phyloP scores from a whole-genome alignment of 2,113 vertebrate species.

The Brachyhypopomus occidentalis region DNA sequence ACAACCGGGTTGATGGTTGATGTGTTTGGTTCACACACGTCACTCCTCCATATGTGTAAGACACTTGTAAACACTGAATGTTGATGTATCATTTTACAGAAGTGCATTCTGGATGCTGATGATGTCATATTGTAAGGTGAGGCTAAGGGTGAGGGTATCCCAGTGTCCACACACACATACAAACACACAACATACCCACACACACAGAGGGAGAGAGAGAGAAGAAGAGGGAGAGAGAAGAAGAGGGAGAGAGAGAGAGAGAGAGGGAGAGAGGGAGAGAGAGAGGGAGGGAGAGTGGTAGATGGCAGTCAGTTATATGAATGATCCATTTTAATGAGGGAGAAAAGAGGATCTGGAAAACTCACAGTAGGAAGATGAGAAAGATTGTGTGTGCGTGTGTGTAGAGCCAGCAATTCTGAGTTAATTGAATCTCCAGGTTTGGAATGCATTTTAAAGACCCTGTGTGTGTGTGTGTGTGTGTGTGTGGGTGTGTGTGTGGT shows the following conservation, averaged over 20 bases:
- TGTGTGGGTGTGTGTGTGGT: constrained; percentile 20
- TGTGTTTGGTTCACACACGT: no score
- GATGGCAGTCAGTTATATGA: background rate
- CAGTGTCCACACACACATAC: no score
- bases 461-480: constrained; percentile 14
- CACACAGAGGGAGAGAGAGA: background rate
- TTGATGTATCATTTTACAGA: no score
- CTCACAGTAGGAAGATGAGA: background rate
- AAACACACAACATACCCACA: no score
- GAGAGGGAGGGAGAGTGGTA: background rate
- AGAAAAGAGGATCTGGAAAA: background rate
- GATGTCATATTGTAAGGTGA: no score
- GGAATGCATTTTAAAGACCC: background rate
- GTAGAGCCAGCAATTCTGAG: background rate
- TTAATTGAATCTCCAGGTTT: constrained; percentile 31
- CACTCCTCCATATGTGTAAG: no score
- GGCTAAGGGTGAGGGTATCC: no score
- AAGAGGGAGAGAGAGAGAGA: background rate
- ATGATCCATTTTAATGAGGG: background rate
- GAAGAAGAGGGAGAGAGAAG: background rate
- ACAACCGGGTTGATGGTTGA: no score
- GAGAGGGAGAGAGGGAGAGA: background rate
- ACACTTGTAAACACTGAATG: no score
- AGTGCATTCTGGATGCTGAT: no score
- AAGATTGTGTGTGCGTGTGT: background rate